Evolutionary conservation across 2,113 vertebrate species (phyloP).

Genomic region (Pangasianodon hypophthalmus): DNA sequence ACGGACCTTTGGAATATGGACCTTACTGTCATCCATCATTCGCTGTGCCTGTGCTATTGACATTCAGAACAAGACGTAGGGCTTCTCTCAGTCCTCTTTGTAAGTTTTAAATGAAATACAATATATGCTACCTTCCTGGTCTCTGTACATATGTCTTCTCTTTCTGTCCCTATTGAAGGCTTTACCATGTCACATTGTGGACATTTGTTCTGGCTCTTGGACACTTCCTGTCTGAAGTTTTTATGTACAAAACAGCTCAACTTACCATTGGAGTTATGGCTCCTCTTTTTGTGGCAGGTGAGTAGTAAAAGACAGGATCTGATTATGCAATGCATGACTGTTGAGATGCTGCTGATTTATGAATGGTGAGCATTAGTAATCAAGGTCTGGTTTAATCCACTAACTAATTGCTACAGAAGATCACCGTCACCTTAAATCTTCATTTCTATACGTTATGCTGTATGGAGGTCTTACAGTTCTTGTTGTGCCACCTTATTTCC

Average conservation of each 20-base stretch:
- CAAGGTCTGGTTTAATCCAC: neutral
- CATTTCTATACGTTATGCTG: neutral
- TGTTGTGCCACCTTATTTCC: conserved; percentile 7
- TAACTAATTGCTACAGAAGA: neutral
- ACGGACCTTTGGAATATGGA: conserved; percentile 95
- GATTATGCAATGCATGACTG: neutral
- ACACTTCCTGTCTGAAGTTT: conserved; percentile 91
- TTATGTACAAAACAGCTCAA: conserved; percentile 89
- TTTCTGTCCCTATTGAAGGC: conserved; percentile 67
- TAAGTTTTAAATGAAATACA: neutral
- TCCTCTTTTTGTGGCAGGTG: conserved; percentile 88
- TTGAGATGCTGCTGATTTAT: neutral
- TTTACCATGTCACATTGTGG: conserved; percentile 94
- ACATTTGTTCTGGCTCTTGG: conserved; percentile 91
- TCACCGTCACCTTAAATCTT: too few species aligned
- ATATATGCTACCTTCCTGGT: neutral
- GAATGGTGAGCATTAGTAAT: neutral
- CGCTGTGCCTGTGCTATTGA: conserved; percentile 92
- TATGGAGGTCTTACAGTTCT: neutral
- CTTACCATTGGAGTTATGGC: conserved; percentile 91
- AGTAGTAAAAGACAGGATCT: conserved; percentile 45
- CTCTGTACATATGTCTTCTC: neutral
- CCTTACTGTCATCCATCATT: conserved; percentile 89
- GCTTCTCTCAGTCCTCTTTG: neutral
- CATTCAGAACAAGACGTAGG: conserved; percentile 92